phyloP scores from a whole-genome alignment of 2,113 vertebrate genomes.

The Cyanistes caeruleus region DNA sequence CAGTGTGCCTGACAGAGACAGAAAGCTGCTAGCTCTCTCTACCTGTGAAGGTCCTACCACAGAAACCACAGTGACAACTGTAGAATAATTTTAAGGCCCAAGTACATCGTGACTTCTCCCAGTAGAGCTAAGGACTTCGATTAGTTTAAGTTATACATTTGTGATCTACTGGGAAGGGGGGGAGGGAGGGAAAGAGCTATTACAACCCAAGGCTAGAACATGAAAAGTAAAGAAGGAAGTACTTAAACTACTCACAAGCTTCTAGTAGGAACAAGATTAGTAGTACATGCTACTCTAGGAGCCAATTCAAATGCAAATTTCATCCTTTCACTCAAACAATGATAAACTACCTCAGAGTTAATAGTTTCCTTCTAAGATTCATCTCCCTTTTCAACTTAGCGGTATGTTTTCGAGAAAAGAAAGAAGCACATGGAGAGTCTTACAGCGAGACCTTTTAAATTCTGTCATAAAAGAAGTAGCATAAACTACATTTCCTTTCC shows the following conservation, averaged over 20 bases:
- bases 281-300: constrained; percentile 83
- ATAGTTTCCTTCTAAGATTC: constrained; percentile 95
- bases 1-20: neutral
- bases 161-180: constrained; percentile 46
- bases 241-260: constrained; percentile 84
- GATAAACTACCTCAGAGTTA: constrained; percentile 98
- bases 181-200: constrained; percentile 59
- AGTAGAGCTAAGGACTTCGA: constrained; percentile 46
- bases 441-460: constrained; percentile 89
- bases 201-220: constrained; percentile 69
- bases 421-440: constrained; percentile 81
- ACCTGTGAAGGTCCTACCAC: neutral
- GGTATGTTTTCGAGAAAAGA: constrained; percentile 83
- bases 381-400: constrained; percentile 88
- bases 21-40: neutral
- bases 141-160: constrained; percentile 71
- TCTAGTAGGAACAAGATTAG: constrained; percentile 88
- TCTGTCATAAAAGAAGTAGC: constrained; percentile 82
- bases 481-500: constrained; percentile 83
- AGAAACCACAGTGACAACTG: neutral
- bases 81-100: neutral
- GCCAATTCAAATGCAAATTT: constrained; percentile 97
- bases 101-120: neutral
- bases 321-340: constrained; percentile 89
- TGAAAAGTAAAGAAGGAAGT: constrained; percentile 84